Evolutionary conservation across 2,888 invertebrate species (phyloP), one percentile per base, ranked within the genome.

Genomic region (Hofmannophila pseudospretella): DNA sequence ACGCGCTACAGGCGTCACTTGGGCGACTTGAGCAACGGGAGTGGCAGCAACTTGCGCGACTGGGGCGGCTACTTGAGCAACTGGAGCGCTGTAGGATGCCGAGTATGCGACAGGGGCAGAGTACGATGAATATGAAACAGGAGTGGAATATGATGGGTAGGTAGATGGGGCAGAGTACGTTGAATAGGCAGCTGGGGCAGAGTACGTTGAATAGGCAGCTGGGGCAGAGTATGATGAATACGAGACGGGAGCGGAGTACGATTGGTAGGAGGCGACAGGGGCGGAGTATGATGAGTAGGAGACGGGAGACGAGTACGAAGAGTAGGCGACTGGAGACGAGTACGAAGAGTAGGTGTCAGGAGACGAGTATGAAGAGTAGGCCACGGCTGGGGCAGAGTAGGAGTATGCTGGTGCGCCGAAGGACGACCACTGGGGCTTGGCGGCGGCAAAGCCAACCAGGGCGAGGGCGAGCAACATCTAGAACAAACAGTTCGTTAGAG

Each of bases 11-110:
- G 38, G 41, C 23, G 46, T 34, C 16, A 16, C 16, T 16, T 16
- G 57, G 4, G 57, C 42, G 7, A 48, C 34, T 27, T 51, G 39
- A n/a, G 43, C 34, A 5, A 53, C 36, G 20, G 33, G 42, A 34
- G 44, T 35, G 5, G 44, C 33, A 10, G 33, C 35, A 1, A 38
- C 32, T 19, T 16, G 33, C 3, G 28, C 13, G 8, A 27, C 11
- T 27, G 28, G 28, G 3, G 16, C 3, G 3, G 29, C 35, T n/a
- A 42, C 20, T 36, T 39, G 44, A 10, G 42, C 44, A n/a, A 45
- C 43, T 5, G 48, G 41, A 2, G 25, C 22, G 29, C 26, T 16
- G 35, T 32, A 35, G 4, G 35, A 14, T 16, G 16, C 16, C 14
- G 46, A 39, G 41, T 47, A 42, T 23, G 36, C 36, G 8, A 42